Percentiles rank a stretch among this genome's conserved stretches.
These are phyloP conservation scores for Tanypteryx hageni DNA, from an alignment of 2,888 invertebrate genomes.

Conservation along the genomic window DNA sequence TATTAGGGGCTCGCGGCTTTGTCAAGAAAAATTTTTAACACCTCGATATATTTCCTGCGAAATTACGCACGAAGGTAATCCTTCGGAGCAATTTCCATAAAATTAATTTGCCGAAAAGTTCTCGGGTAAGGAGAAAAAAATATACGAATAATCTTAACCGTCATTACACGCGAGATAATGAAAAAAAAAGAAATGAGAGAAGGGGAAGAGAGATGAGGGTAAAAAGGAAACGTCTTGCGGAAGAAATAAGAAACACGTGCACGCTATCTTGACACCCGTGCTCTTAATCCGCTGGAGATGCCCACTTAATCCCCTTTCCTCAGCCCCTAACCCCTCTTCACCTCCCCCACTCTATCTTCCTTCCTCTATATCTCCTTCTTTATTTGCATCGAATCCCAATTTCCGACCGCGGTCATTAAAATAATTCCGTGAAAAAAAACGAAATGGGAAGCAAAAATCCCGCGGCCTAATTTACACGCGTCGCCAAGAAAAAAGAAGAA, in stretches of 20 bases:
- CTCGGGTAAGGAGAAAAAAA: neutral
- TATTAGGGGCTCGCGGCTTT: too few relatives aligned
- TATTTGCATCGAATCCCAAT: neutral
- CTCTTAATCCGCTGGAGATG: neutral
- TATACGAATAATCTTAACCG: neutral
- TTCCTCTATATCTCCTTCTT: too few relatives aligned
- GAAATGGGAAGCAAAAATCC: too few relatives aligned
- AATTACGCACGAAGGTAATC: neutral
- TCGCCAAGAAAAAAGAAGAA: neutral
- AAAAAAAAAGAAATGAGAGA: neutral
- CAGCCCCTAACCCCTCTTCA: neutral
- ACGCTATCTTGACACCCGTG: neutral
- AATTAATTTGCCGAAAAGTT: neutral
- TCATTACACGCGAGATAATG: neutral
- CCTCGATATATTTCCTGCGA: too few relatives aligned
- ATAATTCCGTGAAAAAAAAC: neutral
- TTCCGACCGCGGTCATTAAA: neutral
- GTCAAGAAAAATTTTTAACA: too few relatives aligned
- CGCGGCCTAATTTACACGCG: too few relatives aligned
- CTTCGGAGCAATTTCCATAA: neutral
- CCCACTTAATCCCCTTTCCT: neutral
- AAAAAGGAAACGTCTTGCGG: neutral
- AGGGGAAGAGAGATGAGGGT: neutral
- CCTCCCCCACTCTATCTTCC: too few relatives aligned
- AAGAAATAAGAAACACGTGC: neutral